Base-by-base conservation (phyloP, 2,113 vertebrate genomes). In the Beaufortia kweichowensis region DNA sequence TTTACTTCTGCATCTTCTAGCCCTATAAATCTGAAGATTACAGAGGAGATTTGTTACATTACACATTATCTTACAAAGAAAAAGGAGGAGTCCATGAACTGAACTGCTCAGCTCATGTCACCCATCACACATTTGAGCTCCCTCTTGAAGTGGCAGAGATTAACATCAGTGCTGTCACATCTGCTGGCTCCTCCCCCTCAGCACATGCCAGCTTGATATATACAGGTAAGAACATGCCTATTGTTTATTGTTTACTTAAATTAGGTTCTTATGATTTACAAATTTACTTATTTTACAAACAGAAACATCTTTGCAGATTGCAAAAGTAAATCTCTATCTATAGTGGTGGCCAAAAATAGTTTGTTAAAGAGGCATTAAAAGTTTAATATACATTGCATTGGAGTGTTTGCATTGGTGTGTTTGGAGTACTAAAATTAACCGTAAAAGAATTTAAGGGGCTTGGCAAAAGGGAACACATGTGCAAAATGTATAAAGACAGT, bases 171-270 rank as follows among this genome's bases (percentile, higher is more conserved):
- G 87, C 80, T 6, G 85, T 90, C 62, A 90, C 89, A 33, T 79
- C 73, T 17, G 86, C 84, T n/a, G 91, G 91, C 9, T 75, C 15
- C 0, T 89, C 90, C 28, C 89, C 89, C 3, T 82, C 87, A 17
- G 85, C 90, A 2, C 3, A 43, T 39, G 75, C 92, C 11, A 84
- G 81, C 6, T 82, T 92, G 75, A 68, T 7, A 53, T 71, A 70
- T 23, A 83, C 90, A 89, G 88, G 92, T 93, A 68, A 73, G 69
- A 70, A 11, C 39, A 7, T 10, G 17, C 17, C 19, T n/a, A 23
- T 19, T 23, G 6, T 19, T 33, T 3, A 2, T 56, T 11, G 23
- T 3, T 67, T 26, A 5, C 28, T n/a, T 76, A 6, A 33, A 3
- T 17, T 8, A n/a, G 41, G 3, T 12, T 19, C 28, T 14, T 46